Base-by-base conservation (phyloP, 1,140 invertebrate species). In the Bombus vancouverensis region DNA sequence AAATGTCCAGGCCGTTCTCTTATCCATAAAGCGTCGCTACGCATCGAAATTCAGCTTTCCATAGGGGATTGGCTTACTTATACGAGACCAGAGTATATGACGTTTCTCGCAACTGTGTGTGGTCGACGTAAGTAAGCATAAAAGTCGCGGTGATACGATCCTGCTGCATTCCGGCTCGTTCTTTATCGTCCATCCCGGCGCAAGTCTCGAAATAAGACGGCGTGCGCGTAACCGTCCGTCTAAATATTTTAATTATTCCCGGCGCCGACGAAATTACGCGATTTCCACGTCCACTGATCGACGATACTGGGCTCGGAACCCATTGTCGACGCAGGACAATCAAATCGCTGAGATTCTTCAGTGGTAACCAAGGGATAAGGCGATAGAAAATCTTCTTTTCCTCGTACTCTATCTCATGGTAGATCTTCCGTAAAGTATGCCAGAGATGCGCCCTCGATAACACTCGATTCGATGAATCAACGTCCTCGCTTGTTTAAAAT, bases 91-190 rank as follows among this genome's bases (percentile, higher is more conserved):
- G 47, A 62, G 57, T 77, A 25, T 28, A 59, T 73, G 87, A 82
- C 62, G 87, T 87, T 83, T 74, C 78, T 37, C 79, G 79, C 59
- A 39, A 68, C 77, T 73, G 59, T 75, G 75, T 66, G 88, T 91
- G 92, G 92, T 89, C 91, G 81, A 86, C 88, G 86, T 91, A 92
- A 92, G 90, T 89, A 90, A 87, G 87, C 86, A 91, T 92, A 92
- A 92, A 93, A 91, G 91, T 92, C 87, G 72, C 78, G 66, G 57
- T 66, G 92, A 92, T 92, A 92, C 83, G 77, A 92, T 92, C 91
- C 81, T 80, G 68, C 74, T 79, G 84, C 92, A 93, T 92, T 92
- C 92, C 91, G 66, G 39, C 66, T 57, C 62, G 77, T 90, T 89
- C 85, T 92, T 92, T 90, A 90, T 90, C 81, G 80, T 78, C 88